phyloP scores from a whole-genome alignment of 2,797 vertebrate genomes.

The Squalus acanthias region DNA sequence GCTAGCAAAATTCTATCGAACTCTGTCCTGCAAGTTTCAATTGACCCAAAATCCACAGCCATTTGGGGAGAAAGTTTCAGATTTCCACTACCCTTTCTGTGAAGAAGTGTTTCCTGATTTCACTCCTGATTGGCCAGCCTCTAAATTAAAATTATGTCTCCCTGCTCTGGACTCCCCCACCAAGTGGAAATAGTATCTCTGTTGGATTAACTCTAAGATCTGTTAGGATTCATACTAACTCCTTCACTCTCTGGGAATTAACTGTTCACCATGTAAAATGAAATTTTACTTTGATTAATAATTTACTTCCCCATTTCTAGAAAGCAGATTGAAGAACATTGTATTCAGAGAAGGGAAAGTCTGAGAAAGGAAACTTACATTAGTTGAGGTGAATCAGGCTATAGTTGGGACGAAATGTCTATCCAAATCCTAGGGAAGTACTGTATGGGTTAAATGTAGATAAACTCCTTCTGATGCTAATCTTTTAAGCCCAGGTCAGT shows the following conservation, averaged over 20 bases:
- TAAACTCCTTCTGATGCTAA: too few relatives aligned
- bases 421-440: not conserved
- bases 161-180: too few relatives aligned
- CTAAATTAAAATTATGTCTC: too few relatives aligned
- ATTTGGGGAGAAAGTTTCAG: too few relatives aligned
- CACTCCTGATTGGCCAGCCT: not conserved
- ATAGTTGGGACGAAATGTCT: too few relatives aligned
- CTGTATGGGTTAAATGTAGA: not conserved
- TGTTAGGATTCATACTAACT: too few relatives aligned
- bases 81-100: too few relatives aligned
- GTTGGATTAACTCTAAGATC: too few relatives aligned
- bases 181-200: too few relatives aligned
- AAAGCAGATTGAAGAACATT: not conserved
- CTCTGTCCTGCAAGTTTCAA: not conserved
- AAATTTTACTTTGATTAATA: not conserved
- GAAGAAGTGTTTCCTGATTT: too few relatives aligned
- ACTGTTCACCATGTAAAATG: not conserved
- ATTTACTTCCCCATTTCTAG: not conserved
- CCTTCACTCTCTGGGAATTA: not conserved
- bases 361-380: not conserved
- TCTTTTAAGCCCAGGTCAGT: too few relatives aligned
- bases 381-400: not conserved
- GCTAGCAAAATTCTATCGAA: not conserved
- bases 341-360: not conserved
- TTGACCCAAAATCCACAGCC: too few relatives aligned